phyloP scores from a whole-genome alignment of 2,113 vertebrate genomes.

The Tetraodon nigroviridis region DNA sequence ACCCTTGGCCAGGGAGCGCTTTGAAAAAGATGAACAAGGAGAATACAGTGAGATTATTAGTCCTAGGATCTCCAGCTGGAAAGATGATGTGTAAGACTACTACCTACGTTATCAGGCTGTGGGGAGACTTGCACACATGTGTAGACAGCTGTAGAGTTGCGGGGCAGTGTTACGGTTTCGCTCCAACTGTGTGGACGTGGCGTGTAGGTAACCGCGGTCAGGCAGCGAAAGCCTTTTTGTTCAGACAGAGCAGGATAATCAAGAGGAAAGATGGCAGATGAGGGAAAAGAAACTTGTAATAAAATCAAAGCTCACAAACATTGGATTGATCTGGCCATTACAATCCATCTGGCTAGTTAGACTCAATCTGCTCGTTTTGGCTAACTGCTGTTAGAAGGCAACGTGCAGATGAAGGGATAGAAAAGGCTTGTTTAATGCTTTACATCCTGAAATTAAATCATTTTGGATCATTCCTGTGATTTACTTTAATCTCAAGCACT shows the following conservation, averaged over 20 bases:
- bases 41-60: constrained; percentile 49
- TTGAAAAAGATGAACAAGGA: constrained; percentile 49
- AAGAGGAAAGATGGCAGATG: constrained; percentile 77
- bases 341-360: constrained; percentile 98
- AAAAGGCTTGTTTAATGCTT: too few relatives aligned
- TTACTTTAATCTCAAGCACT: too few relatives aligned
- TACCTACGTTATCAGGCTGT: constrained; percentile 39
- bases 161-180: too few relatives aligned
- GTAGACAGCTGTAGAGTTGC: too few relatives aligned
- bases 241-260: constrained; percentile 61
- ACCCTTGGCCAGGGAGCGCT: constrained; percentile 28
- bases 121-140: constrained; percentile 1
- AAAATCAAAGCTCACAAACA: constrained; percentile 93
- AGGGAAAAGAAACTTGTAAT: constrained; percentile 90
- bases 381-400: constrained; percentile 29
- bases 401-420: too few relatives aligned
- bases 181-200: constrained; percentile 4
- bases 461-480: too few relatives aligned
- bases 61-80: constrained; percentile 1
- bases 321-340: constrained; percentile 96
- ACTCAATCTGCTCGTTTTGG: constrained; percentile 85
- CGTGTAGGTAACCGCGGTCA: constrained; percentile 26
- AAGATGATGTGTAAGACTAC: constrained; percentile 26
- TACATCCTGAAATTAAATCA: too few relatives aligned
- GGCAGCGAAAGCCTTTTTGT: not conserved